Evolutionary conservation across 2,113 vertebrate species (phyloP), one percentile per base, ranked within the genome.

Genomic region (Cariama cristata): DNA sequence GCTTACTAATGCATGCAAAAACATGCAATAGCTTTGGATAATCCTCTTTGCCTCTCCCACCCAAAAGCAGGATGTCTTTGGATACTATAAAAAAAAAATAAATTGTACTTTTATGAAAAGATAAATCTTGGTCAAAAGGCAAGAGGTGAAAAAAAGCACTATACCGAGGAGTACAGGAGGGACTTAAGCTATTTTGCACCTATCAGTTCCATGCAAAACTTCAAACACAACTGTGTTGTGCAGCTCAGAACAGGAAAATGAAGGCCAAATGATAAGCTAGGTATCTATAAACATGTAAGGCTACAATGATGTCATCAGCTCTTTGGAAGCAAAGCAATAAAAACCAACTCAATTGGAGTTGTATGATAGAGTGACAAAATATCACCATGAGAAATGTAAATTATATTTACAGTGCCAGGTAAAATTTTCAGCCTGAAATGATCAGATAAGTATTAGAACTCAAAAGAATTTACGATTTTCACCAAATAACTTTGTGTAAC

Each of bases 191-290:
- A 64, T 84, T 95, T 76, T 80, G n/a, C 44, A 32, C 2, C 2
- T 76, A 40, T 33, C 33, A 30, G 9, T 59, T 30, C 16, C 32
- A 33, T 15, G 40, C 44, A 84, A 68, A 73, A 28, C 26, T 77
- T 76, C 27, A 59, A 76, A 75, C 38, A 1, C 18, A 72, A 23
- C 10, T 0, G 0, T 27, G 40, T 26, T 26, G 8, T 63, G 49
- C 59, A 68, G 30, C 33, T 87, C 40, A 77, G 63, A 88, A 69
- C 6, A 59, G 5, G 45, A 86, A 77, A 81, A 59, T 21, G 7
- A 68, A 80, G 50, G 40, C 33, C 16, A 76, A 24, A 3, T 59
- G 47, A 45, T 9, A 55, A 73, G 20, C 15, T 40, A 14, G 18
- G 4, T 52, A 35, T 50, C 5, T 35, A 14, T 21, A 79, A 71